Evolutionary conservation across 1,140 invertebrate species (phyloP), one percentile per base, ranked within the genome.

Genomic region (Prorops nasuta): DNA sequence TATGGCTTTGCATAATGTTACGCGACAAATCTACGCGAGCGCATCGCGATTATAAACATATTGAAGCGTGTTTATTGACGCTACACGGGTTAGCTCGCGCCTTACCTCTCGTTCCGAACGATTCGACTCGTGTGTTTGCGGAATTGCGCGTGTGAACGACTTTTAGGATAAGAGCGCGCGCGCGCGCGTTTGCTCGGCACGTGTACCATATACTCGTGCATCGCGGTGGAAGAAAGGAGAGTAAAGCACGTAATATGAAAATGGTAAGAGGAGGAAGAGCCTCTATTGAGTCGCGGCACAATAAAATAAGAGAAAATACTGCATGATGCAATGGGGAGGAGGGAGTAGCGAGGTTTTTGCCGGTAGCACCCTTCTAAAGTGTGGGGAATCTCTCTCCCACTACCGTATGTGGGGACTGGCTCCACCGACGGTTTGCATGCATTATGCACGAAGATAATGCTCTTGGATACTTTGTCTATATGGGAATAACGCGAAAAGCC

Each of bases 371-470:
- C 38, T 24, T 37, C 32, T 22, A n/a, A n/a, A 61, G 49, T 61
- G 60, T 31, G 39, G 44, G 24, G 54, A 50, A 32, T 28, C 10
- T 53, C 56, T 60, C 49, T 60, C 55, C 54, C 40, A 49, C 49
- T 51, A 49, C 49, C 49, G 21, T 28, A 17, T 10, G 21, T 10
- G 40, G 9, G 21, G 21, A 42, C 22, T 49, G 53, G 51, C 24
- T 49, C 52, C 54, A 51, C 20, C 52, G 43, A 6, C 44, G 42
- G 58, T 54, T 64, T 66, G 68, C 64, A 71, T 77, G 73, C 75
- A 76, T 77, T 76, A 78, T 78, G 75, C 71, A 78, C 66, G 75
- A 76, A 73, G 73, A 78, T 78, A 76, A 78, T 78, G 68, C 73
- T 72, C 71, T 65, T 60, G 66, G 64, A 76, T 76, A 75, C 73